Conservation (phyloP, 1,140 invertebrate species). For the Scaptodrosophila lebanonensis region DNA sequence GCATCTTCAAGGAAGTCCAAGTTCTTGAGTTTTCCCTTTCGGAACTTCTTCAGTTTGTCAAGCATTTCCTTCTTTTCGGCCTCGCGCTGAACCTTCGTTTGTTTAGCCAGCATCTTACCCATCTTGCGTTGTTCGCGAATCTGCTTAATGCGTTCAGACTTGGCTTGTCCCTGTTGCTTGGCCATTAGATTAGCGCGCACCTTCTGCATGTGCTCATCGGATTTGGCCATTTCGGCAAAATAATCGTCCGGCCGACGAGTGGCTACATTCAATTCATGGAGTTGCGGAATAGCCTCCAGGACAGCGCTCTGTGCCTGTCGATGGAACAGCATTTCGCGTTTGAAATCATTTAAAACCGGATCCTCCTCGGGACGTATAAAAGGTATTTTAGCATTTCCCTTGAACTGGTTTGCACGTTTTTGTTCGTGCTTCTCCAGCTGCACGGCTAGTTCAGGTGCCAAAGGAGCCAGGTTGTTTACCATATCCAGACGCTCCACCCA, state of each 20-base stretch:
- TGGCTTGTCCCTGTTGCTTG: slow-evolving; percentile 89
- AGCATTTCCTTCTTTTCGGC: slow-evolving; percentile 87
- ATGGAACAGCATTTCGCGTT: slow-evolving; percentile 93
- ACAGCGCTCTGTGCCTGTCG: slow-evolving; percentile 94
- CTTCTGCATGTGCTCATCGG: slow-evolving; percentile 98
- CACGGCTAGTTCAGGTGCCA: slow-evolving; percentile 88
- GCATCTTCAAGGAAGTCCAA: slow-evolving; percentile 90
- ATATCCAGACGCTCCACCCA: slow-evolving; percentile 93
- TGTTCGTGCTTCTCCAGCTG: slow-evolving; percentile 86
- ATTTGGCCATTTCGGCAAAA: slow-evolving; percentile 99
- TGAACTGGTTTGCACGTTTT: slow-evolving; percentile 81
- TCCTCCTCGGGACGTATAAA: slow-evolving; percentile 83
- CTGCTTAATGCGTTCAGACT: slow-evolving; percentile 92
- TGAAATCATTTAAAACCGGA: slow-evolving; percentile 94
- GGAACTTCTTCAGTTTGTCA: slow-evolving; percentile 90
- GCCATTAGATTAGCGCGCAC: slow-evolving; percentile 89
- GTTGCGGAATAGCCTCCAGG: slow-evolving; percentile 84
- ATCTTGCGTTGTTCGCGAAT: slow-evolving; percentile 94
- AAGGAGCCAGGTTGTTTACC: slow-evolving; percentile 84
- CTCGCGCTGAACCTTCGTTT: slow-evolving; percentile 88
- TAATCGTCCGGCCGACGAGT: slow-evolving; percentile 95
- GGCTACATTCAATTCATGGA: slow-evolving; percentile 86
- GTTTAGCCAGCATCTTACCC: slow-evolving; percentile 88
- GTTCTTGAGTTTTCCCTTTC: slow-evolving; percentile 88
- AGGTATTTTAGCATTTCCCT: slow-evolving; percentile 84